Conservation (phyloP, 1,140 invertebrate genomes). For the Panagrolaimus sp. region DNA sequence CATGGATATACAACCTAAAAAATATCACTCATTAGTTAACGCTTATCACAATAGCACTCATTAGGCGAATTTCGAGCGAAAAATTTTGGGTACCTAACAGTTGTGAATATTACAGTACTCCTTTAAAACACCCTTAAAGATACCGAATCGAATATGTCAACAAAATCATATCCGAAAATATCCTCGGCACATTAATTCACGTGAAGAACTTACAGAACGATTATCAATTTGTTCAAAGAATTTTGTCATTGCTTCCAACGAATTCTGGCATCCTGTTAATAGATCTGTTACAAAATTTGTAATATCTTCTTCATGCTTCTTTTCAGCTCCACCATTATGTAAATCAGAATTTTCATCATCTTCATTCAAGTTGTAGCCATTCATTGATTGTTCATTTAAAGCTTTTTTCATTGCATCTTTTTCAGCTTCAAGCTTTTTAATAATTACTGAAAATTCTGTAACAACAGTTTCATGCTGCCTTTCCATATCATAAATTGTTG, state of each 20-base stretch:
- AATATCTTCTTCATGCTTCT: neutral
- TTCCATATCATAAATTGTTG: slow-evolving; percentile 42
- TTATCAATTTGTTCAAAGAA: slow-evolving; percentile 2
- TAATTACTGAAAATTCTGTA: slow-evolving; percentile 25
- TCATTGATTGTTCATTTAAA: neutral
- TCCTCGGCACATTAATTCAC: neutral
- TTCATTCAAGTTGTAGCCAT: too few species aligned
- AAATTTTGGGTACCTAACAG: slow-evolving; percentile 11
- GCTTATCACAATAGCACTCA: neutral
- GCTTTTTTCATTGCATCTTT: slow-evolving; percentile 16
- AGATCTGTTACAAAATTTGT: neutral
- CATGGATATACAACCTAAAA: slow-evolving; percentile 19
- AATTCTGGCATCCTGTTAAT: neutral
- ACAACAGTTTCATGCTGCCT: slow-evolving; percentile 29
- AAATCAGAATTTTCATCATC: neutral
- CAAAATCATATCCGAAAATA: neutral
- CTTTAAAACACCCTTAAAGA: neutral
- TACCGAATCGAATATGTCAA: neutral
- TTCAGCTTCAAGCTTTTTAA: slow-evolving; percentile 36
- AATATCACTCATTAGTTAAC: neutral
- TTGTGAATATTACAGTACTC: neutral
- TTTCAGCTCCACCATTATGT: neutral
- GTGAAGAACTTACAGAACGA: too few species aligned
- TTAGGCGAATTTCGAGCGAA: neutral
- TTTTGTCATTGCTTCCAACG: neutral